Percentiles rank a stretch among this genome's conserved stretches.
Evolutionary conservation across 2,797 vertebrate species (phyloP).

Genomic region (Anas bernieri): DNA sequence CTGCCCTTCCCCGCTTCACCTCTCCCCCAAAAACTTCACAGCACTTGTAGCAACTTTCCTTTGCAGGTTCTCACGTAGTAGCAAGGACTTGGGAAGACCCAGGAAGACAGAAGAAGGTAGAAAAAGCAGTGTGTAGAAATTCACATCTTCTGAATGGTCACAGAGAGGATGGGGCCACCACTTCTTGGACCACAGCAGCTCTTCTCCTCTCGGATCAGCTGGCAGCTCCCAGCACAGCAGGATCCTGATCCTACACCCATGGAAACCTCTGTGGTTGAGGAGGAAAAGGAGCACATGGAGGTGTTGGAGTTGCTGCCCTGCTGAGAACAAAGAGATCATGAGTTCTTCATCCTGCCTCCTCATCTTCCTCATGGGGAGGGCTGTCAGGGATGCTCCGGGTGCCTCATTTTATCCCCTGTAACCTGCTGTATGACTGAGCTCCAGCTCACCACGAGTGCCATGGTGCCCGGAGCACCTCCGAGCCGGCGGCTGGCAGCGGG

Average conservation of each 20-base stretch:
- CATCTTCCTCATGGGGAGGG: background rate
- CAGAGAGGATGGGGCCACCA: background rate
- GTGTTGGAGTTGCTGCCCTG: rapidly evolving
- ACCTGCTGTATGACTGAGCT: rapidly evolving
- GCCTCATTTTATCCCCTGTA: rapidly evolving
- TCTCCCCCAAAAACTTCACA: background rate
- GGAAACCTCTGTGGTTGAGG: background rate
- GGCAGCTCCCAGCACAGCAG: background rate
- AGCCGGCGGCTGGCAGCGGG: background rate
- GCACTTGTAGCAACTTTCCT: background rate
- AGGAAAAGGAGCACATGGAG: rapidly evolving
- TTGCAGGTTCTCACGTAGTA: rapidly evolving
- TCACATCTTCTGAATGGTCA: background rate
- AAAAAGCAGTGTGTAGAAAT: rapidly evolving
- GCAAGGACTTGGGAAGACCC: background rate
- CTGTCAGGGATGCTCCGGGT: background rate
- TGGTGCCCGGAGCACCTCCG: rapidly evolving
- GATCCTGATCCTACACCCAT: rapidly evolving
- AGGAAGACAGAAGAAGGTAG: background rate
- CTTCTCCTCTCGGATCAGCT: rapidly evolving
- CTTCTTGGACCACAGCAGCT: rapidly evolving
- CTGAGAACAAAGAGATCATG: rapidly evolving
- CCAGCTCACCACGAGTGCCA: rapidly evolving
- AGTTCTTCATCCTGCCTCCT: background rate
- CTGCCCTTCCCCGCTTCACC: rapidly evolving